Conservation (phyloP, 1,140 invertebrate genomes). For the Aphidius ervi region DNA sequence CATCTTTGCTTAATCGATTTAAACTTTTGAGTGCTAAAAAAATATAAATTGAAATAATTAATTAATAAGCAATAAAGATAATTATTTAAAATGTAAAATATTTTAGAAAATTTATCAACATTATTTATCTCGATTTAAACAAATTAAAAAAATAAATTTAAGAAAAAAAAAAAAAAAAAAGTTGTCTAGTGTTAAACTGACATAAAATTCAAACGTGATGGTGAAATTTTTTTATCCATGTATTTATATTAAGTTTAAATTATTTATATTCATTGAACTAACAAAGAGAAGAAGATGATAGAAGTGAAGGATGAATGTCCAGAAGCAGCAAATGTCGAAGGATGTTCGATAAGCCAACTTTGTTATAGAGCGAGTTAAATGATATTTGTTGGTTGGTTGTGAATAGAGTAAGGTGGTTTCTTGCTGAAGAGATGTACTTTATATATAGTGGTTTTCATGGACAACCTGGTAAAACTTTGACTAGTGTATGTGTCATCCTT, state of each 20-base stretch:
- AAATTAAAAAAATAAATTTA: no score
- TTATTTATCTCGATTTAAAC: no score
- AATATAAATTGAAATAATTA: slow-evolving; percentile 13
- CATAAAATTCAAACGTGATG: no score
- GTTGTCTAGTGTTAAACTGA: no score
- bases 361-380: no score
- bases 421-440: background rate
- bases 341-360: slow-evolving; percentile 6
- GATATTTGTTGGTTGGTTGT: background rate
- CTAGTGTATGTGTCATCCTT: background rate
- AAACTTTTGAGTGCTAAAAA: slow-evolving; percentile 48
- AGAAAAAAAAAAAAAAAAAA: no score
- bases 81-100: background rate
- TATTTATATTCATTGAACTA: background rate
- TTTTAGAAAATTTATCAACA: no score
- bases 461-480: slow-evolving; percentile 17
- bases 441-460: slow-evolving; percentile 2
- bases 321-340: background rate
- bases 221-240: background rate
- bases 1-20: slow-evolving; percentile 46
- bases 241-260: background rate
- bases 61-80: background rate
- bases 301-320: no score
- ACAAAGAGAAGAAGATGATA: no score
- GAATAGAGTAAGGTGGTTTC: background rate